Conservation (phyloP, 2,888 invertebrate species). For the Stenolophus ochropezus region DNA sequence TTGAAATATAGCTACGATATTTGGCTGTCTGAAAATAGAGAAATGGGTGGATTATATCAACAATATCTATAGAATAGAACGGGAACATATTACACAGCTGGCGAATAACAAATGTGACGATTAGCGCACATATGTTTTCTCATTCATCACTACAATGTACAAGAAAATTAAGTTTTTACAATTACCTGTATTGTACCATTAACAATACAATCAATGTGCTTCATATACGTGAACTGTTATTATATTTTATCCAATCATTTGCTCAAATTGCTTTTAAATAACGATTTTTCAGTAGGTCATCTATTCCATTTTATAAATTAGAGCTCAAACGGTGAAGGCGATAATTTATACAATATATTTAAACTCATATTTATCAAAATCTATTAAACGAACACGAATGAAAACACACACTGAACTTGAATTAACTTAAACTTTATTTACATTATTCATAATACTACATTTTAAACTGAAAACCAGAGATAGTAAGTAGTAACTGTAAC, state of each 20-base stretch:
- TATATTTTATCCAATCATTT: not conserved
- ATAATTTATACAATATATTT: no score
- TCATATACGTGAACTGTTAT: not conserved
- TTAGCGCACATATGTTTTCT: not conserved
- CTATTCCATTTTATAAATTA: not conserved
- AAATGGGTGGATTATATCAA: not conserved
- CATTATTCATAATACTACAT: no score
- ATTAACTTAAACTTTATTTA: no score
- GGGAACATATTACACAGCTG: not conserved
- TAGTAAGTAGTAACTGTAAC: no score
- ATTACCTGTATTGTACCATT: slow-evolving; percentile 2
- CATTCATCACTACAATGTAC: not conserved
- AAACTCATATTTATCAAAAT: no score
- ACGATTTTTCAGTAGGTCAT: not conserved
- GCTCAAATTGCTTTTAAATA: not conserved
- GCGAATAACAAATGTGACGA: not conserved
- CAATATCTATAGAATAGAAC: not conserved
- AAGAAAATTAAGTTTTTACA: slow-evolving; percentile 10
- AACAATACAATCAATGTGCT: slow-evolving; percentile 12
- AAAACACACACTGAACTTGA: no score
- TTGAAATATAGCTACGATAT: not conserved
- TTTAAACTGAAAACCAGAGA: no score
- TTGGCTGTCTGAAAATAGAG: not conserved
- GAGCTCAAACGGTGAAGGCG: not conserved
- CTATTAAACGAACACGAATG: no score